These are phyloP conservation scores for Coluber constrictor DNA, from an alignment of 2,797 vertebrate genomes.

Conservation along the genomic window DNA sequence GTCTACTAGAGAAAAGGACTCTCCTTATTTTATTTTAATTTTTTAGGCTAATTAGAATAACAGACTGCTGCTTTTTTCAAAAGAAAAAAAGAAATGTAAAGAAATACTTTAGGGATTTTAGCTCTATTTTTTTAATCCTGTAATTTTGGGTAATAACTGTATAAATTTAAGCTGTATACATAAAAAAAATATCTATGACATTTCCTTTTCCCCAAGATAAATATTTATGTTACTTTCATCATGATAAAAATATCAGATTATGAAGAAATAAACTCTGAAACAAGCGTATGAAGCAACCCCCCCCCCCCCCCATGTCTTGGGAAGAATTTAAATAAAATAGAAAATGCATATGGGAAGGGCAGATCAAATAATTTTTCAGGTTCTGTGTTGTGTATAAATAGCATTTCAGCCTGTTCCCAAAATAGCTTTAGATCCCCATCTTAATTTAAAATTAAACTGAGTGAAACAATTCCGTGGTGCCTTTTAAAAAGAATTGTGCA, in stretches of 20 bases:
- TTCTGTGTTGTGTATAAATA: background rate
- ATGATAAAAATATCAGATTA: background rate
- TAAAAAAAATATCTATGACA: background rate
- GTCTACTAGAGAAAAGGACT: background rate
- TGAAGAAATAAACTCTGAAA: background rate
- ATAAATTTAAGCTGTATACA: background rate
- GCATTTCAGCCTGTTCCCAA: background rate
- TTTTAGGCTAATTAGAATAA: background rate
- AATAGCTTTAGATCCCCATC: background rate
- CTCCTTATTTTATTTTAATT: background rate
- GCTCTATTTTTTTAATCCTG: background rate
- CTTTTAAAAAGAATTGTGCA: background rate
- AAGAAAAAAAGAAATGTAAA: background rate
- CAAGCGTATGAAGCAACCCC: background rate
- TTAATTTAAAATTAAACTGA: background rate
- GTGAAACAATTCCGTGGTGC: background rate
- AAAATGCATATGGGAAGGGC: background rate
- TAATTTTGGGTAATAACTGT: background rate
- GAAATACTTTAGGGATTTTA: background rate
- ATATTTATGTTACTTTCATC: background rate
- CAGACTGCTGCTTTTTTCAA: background rate
- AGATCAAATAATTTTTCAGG: background rate
- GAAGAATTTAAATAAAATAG: background rate
- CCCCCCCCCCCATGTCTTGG: background rate
- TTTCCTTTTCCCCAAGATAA: background rate